Conservation (phyloP, 2,888 invertebrate species). For the Enoplolaimus lenunculus region DNA sequence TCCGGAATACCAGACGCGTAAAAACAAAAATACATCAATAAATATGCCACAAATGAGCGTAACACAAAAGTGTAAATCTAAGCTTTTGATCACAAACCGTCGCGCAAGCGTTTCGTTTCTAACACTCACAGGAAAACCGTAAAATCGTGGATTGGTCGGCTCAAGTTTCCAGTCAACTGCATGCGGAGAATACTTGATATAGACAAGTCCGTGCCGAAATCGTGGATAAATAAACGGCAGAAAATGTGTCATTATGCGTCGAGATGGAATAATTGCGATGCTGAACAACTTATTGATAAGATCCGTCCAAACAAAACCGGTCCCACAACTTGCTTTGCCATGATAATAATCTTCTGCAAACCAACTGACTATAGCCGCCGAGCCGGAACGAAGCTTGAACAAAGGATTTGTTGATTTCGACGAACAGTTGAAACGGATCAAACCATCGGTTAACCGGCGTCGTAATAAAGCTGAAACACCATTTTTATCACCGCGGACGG, state of each 20-base stretch:
- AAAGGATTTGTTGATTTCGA: too few relatives aligned
- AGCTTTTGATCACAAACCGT: conserved; percentile 11
- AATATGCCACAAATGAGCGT: conserved; percentile 14
- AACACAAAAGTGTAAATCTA: conserved; percentile 14
- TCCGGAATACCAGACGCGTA: conserved; percentile 9
- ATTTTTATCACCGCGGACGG: too few relatives aligned
- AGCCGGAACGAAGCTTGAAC: too few relatives aligned
- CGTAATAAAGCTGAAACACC: too few relatives aligned
- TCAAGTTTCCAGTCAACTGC: conserved; percentile 13
- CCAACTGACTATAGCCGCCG: too few relatives aligned
- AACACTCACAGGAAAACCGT: conserved; percentile 16
- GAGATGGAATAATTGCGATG: not conserved
- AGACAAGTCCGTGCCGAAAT: conserved; percentile 7
- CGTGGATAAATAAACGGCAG: conserved; percentile 12
- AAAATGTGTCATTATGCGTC: not conserved
- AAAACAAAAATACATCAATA: conserved; percentile 13
- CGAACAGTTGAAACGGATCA: too few relatives aligned
- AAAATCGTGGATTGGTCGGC: conserved; percentile 13
- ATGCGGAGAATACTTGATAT: not conserved
- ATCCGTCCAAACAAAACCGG: too few relatives aligned
- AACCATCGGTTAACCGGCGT: too few relatives aligned
- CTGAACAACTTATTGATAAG: too few relatives aligned
- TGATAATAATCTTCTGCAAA: too few relatives aligned
- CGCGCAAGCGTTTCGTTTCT: conserved; percentile 1
- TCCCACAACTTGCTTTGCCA: too few relatives aligned